Percentiles rank a stretch among this genome's conserved stretches.
These are phyloP conservation scores for Taeniopygia guttata DNA, from an alignment of 2,797 vertebrate species.

Conservation along the genomic window DNA sequence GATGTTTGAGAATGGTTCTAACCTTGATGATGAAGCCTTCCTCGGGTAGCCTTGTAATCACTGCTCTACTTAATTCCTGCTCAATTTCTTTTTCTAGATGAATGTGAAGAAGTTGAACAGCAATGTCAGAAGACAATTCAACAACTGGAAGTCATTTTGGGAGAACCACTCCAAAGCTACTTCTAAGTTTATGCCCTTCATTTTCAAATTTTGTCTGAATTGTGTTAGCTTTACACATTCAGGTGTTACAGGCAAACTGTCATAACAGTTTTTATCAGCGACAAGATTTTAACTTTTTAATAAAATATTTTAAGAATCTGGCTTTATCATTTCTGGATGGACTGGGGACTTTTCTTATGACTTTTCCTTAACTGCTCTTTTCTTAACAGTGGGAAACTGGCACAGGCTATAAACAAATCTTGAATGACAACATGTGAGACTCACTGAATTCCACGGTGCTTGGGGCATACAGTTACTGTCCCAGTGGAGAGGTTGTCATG, in stretches of 20 bases:
- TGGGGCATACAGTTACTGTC: neutral
- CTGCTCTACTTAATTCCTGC: neutral
- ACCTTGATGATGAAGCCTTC: neutral
- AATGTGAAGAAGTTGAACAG: conserved; percentile 93
- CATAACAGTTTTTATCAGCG: conserved; percentile 19
- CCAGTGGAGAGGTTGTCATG: accelerated
- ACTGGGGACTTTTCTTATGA: neutral
- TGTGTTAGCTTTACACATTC: neutral
- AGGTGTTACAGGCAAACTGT: neutral
- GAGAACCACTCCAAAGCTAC: conserved; percentile 92
- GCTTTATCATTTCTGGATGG: neutral
- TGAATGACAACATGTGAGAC: neutral
- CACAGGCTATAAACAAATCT: neutral
- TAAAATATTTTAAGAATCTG: conserved; percentile 31
- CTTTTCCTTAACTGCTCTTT: neutral
- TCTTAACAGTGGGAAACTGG: neutral
- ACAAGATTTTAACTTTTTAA: conserved; percentile 33
- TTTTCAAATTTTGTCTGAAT: neutral
- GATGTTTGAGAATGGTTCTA: neutral
- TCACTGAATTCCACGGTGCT: neutral
- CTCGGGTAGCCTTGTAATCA: neutral
- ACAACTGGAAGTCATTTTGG: conserved; percentile 87
- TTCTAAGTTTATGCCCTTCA: conserved; percentile 74
- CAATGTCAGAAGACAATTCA: conserved; percentile 93
- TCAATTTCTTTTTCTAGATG: conserved; percentile 77